phyloP scores from a whole-genome alignment of 2,888 invertebrate genomes.

The Megalurothrips usitatus region DNA sequence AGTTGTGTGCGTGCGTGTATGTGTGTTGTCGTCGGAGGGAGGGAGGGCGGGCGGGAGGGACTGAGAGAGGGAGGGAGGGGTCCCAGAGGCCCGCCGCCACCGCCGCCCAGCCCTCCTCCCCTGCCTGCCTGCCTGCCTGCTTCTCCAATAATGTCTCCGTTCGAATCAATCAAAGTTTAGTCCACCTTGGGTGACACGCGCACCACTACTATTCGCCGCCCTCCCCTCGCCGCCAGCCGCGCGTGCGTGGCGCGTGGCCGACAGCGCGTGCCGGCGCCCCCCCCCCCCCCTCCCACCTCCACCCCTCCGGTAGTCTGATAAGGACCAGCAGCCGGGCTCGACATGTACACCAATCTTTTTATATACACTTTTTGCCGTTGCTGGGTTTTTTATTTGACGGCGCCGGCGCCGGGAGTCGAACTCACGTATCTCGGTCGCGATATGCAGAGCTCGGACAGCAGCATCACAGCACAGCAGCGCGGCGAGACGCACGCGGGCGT shows the following conservation, averaged over 20 bases:
- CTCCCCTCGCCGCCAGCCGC: neutral
- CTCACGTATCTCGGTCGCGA: no score
- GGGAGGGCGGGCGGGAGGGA: no score
- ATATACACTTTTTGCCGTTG: neutral
- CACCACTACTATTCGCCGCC: conserved; percentile 4
- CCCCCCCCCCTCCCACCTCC: neutral
- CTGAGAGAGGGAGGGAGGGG: no score
- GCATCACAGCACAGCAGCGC: no score
- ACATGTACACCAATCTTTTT: no score
- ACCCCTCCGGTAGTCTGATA: neutral
- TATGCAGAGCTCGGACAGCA: no score
- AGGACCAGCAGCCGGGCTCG: neutral
- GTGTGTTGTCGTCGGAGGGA: no score
- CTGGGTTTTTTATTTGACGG: conserved; percentile 15
- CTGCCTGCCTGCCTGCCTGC: neutral
- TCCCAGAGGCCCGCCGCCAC: no score
- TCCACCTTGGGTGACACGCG: neutral
- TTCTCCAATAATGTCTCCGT: neutral
- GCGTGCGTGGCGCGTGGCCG: neutral
- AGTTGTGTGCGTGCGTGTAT: no score
- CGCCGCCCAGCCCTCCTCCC: no score
- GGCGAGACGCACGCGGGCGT: no score
- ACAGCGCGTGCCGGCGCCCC: neutral
- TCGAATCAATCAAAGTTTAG: conserved; percentile 23
- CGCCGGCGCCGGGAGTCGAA: no score